phyloP scores from a whole-genome alignment of 2,888 invertebrate species.

The Tachystola acroxantha region DNA sequence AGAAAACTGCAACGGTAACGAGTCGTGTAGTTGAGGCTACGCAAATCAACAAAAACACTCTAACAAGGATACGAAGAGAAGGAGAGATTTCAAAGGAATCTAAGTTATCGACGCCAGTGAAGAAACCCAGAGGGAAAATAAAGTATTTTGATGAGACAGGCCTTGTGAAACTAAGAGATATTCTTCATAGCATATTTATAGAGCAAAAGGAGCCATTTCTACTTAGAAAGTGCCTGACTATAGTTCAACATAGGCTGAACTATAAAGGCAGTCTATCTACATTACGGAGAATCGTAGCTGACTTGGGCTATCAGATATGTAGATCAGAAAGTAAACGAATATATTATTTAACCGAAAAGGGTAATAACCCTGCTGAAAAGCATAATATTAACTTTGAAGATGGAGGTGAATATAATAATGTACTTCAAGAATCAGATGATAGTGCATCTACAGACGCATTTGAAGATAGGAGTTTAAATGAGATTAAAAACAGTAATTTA shows the following conservation, averaged over 20 bases:
- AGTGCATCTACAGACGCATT: too few relatives aligned
- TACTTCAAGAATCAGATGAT: too few relatives aligned
- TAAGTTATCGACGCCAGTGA: neutral
- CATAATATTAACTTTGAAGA: neutral
- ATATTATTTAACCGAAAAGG: neutral
- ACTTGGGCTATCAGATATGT: neutral
- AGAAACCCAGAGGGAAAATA: conserved; percentile 2
- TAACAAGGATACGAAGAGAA: neutral
- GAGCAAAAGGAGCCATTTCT: neutral
- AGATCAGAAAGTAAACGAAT: neutral
- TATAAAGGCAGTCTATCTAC: conserved; percentile 1
- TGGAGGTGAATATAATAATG: too few relatives aligned
- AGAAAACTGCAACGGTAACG: neutral
- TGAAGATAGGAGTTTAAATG: too few relatives aligned
- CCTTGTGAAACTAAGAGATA: neutral
- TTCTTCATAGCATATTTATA: neutral
- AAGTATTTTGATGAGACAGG: neutral
- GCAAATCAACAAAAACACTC: neutral
- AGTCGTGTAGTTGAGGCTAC: neutral
- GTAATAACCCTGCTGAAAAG: neutral
- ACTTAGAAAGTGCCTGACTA: neutral
- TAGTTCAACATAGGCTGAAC: neutral
- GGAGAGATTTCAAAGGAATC: neutral
- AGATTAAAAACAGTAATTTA: too few relatives aligned
- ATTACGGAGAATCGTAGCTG: neutral